Conservation (phyloP, 1,140 invertebrate species). For the Chrysoperla carnea region DNA sequence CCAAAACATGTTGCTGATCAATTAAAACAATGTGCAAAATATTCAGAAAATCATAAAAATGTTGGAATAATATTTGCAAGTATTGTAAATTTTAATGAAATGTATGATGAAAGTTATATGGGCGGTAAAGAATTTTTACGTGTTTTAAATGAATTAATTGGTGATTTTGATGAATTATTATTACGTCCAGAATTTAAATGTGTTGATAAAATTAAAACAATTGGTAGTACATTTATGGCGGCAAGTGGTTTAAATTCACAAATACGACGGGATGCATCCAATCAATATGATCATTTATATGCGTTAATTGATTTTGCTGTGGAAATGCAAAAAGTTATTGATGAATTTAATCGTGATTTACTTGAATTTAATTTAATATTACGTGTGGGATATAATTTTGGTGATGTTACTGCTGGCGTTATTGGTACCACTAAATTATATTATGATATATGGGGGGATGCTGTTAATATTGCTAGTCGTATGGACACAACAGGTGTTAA, state of each 20-base stretch:
- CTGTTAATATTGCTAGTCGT: constrained; percentile 89
- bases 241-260: constrained; percentile 81
- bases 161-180: constrained; percentile 87
- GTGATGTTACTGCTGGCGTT: constrained; percentile 88
- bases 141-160: constrained; percentile 87
- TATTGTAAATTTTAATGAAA: constrained; percentile 90
- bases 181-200: constrained; percentile 64
- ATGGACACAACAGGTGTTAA: constrained; percentile 88
- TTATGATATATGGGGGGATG: constrained; percentile 98
- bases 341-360: constrained; percentile 75
- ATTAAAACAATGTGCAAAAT: constrained; percentile 82
- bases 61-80: constrained; percentile 90
- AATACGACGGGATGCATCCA: constrained; percentile 34
- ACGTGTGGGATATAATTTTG: constrained; percentile 67
- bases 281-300: constrained; percentile 62
- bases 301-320: constrained; percentile 77
- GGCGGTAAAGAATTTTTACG: constrained; percentile 83
- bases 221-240: constrained; percentile 94
- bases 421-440: constrained; percentile 92
- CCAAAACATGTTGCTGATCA: constrained; percentile 86
- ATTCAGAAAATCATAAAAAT: constrained; percentile 87
- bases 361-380: constrained; percentile 82
- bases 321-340: constrained; percentile 71
- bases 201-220: constrained; percentile 97
- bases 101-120: constrained; percentile 90